Evolutionary conservation across 2,888 invertebrate genomes (phyloP).

Genomic region (Cephus sareptanus): DNA sequence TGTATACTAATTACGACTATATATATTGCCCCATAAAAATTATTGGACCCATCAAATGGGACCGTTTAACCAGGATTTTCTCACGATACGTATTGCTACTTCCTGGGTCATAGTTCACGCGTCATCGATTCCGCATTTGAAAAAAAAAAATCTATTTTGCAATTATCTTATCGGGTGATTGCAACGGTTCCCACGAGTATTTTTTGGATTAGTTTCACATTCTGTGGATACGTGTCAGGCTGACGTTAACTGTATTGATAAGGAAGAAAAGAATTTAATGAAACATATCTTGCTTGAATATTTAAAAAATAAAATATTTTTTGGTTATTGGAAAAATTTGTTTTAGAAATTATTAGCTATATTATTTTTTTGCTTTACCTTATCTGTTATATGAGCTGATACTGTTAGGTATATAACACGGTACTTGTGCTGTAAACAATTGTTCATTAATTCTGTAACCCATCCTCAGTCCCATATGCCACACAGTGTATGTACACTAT

Average conservation of each 20-base stretch:
- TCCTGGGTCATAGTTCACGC: neutral
- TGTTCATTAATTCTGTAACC: neutral
- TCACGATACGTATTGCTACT: neutral
- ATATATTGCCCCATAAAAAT: neutral
- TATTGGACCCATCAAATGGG: neutral
- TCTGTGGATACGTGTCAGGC: neutral
- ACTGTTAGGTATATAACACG: neutral
- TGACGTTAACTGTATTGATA: neutral
- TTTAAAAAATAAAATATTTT: neutral
- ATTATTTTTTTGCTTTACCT: neutral
- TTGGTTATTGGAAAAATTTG: neutral
- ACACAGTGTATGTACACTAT: neutral
- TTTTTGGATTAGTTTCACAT: neutral
- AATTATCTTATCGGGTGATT: constrained; percentile 2
- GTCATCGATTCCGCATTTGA: neutral
- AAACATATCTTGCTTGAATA: neutral
- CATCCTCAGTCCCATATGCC: constrained; percentile 1
- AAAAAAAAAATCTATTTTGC: neutral
- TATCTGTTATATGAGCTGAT: neutral
- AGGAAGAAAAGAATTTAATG: neutral
- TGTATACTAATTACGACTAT: too few species aligned
- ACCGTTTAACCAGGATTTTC: neutral
- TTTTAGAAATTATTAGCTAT: neutral
- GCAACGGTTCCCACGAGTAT: neutral
- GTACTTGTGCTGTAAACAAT: neutral